phyloP scores from a whole-genome alignment of 35 echinoderm and acorn worm genomes.

The Lytechinus pictus region DNA sequence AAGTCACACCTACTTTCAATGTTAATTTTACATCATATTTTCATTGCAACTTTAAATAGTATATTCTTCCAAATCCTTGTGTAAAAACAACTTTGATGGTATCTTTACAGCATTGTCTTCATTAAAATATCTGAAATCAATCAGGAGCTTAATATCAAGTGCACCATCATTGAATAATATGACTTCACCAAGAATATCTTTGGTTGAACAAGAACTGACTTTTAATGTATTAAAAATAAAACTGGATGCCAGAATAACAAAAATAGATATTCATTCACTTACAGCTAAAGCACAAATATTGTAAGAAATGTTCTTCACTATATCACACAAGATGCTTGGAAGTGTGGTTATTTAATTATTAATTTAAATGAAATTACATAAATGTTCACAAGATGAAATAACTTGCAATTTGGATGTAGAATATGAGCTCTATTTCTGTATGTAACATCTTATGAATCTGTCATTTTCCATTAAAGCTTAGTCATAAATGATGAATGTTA shows the following conservation, averaged over 20 bases:
- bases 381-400: neutral
- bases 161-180: no score
- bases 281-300: neutral
- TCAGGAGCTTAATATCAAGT: no score
- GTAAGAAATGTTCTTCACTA: neutral
- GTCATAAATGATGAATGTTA: neutral
- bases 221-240: neutral
- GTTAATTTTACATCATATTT: no score
- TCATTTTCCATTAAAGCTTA: neutral
- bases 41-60: no score
- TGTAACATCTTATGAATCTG: no score
- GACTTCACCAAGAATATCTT: neutral
- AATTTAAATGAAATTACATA: neutral
- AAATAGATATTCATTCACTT: neutral
- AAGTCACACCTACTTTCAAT: no score
- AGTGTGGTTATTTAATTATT: neutral
- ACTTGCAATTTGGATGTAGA: neutral
- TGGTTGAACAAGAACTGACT: neutral
- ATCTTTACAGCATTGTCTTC: no score
- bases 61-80: no score
- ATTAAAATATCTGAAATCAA: no score
- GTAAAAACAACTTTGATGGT: no score
- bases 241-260: neutral
- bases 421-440: neutral
- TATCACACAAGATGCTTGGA: neutral